These are phyloP conservation scores for Cheilosia variabilis DNA, from an alignment of 2,888 invertebrate genomes.

Conservation along the genomic window DNA sequence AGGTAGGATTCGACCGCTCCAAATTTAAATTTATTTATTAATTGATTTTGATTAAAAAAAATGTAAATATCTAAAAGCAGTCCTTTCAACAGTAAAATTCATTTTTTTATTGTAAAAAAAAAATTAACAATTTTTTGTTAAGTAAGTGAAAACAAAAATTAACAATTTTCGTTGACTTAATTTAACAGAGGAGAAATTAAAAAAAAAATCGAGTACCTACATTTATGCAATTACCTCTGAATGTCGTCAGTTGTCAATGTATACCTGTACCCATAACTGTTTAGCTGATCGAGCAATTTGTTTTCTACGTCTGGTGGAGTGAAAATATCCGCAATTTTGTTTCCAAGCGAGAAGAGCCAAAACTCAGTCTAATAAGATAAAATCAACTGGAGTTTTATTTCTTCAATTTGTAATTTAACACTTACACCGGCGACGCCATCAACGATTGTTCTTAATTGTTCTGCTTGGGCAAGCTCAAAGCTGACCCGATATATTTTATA, in stretches of 20 bases:
- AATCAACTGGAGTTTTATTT: not conserved
- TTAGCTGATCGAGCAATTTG: not conserved
- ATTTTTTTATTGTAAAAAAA: no score
- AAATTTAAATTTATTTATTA: no score
- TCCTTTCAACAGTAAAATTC: no score
- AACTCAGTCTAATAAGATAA: slow-evolving; percentile 7
- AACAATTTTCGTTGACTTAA: no score
- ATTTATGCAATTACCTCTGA: not conserved
- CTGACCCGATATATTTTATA: slow-evolving; percentile 24
- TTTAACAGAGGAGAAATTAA: no score
- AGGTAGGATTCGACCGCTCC: no score
- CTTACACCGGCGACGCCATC: slow-evolving; percentile 1
- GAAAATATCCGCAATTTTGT: slow-evolving; percentile 17
- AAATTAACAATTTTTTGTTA: no score
- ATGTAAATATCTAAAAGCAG: no score
- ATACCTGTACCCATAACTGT: not conserved
- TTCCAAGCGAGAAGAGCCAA: slow-evolving; percentile 16
- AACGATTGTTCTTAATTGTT: slow-evolving; percentile 1
- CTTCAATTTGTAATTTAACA: not conserved
- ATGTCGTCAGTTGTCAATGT: not conserved
- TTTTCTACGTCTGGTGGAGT: slow-evolving; percentile 7
- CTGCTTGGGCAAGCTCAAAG: not conserved
- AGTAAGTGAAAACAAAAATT: no score
- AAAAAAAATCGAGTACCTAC: not conserved
- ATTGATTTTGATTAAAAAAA: no score